Base-by-base conservation (phyloP, 2,888 invertebrate species). In the Leucoptera coffeella region DNA sequence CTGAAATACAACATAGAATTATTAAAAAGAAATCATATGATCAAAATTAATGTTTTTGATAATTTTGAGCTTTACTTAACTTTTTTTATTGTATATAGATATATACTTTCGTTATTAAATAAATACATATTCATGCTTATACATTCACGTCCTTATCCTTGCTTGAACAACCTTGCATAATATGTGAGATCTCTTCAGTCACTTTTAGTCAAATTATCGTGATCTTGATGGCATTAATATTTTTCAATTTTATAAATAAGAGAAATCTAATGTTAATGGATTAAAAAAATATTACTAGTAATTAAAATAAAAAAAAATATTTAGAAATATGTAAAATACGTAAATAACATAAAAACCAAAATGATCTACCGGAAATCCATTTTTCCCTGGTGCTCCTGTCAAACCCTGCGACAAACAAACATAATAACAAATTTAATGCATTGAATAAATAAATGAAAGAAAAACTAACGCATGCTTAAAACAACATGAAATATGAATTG, bases 301-400 rank as follows among this genome's bases (percentile, higher is more conserved):
- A n/a, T n/a, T n/a, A n/a, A n/a, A n/a, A n/a, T n/a, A n/a, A n/a
- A n/a, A n/a, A n/a, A n/a, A n/a, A n/a, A n/a, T n/a, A n/a, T n/a
- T n/a, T n/a, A n/a, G n/a, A n/a, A n/a, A n/a, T n/a, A n/a, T n/a
- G n/a, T n/a, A n/a, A n/a, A n/a, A n/a, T n/a, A n/a, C n/a, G n/a
- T n/a, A n/a, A n/a, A n/a, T n/a, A n/a, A n/a, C n/a, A 59, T 56
- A 59, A 71, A 73, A 37, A 38, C 27, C 32, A 32, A 37, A 30
- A 35, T 51, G 59, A 58, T 55, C 59, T 81, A 89, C 89, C 82
- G 89, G 89, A 78, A 88, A 88, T 75, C 88, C 89, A 61, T 85
- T 87, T 73, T 86, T 87, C 59, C 88, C 88, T 43, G 85, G 78
- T 49, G 85, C 77, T 55, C 88, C 88, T 56, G 80, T 75, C 47